Percentiles rank a stretch among this genome's conserved stretches.
Conservation (phyloP, 2,113 vertebrate species). For the rat (Rattus norvegicus) region GRCr8 NC_086028.1:88336501-88337000, state of each 20-base stretch:
- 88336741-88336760: not conserved
- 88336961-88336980: too few species aligned
- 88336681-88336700: not conserved
- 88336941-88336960: too few species aligned
- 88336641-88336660: not conserved
- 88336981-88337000: too few species aligned
- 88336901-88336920: too few species aligned
- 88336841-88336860: not conserved
- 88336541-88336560: not conserved
- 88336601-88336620: not conserved
- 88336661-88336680: not conserved
- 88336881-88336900: not conserved
- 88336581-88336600: not conserved
- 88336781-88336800: not conserved
- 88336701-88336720: not conserved
- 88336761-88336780: too few species aligned
- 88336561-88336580: not conserved
- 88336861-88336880: not conserved
- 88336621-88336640: slow-evolving; percentile 17
- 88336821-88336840: not conserved
- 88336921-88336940: too few species aligned
- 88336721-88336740: not conserved
- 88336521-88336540: not conserved
- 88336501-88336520: not conserved
- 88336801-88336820: not conserved